phyloP scores from a whole-genome alignment of 2,888 invertebrate species.

The Agapostemon virescens region DNA sequence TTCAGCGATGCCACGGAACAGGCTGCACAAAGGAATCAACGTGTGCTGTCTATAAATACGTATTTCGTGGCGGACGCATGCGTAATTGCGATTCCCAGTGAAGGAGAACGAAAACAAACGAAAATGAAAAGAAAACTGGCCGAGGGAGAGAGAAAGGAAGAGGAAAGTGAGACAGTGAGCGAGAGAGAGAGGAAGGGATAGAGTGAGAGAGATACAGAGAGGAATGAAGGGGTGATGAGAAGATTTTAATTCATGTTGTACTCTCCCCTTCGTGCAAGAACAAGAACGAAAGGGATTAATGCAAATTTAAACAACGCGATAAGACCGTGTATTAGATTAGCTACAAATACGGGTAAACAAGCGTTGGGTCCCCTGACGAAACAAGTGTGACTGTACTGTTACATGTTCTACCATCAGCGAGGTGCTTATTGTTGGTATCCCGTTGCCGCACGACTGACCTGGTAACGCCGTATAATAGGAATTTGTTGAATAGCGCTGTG shows the following conservation, averaged over 20 bases:
- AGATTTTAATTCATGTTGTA: not conserved
- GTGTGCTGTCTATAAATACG: not conserved
- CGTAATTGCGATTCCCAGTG: too few species aligned
- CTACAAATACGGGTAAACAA: conserved; percentile 57
- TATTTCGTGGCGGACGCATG: not conserved
- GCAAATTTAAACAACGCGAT: conserved; percentile 47
- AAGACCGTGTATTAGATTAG: conserved; percentile 58
- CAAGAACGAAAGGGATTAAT: conserved; percentile 20
- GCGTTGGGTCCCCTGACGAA: conserved; percentile 43
- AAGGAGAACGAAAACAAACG: not conserved
- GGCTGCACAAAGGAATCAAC: conserved; percentile 17
- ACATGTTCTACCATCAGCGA: conserved; percentile 57
- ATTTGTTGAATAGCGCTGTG: conserved; percentile 44
- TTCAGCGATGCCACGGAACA: conserved; percentile 21
- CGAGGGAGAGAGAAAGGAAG: too few species aligned
- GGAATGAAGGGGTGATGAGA: not conserved
- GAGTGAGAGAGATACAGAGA: not conserved
- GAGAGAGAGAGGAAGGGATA: not conserved
- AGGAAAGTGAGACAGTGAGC: too few species aligned
- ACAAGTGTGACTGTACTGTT: conserved; percentile 42
- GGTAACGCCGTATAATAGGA: conserved; percentile 45
- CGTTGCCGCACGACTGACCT: conserved; percentile 41
- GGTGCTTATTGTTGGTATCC: conserved; percentile 60
- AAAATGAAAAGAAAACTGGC: not conserved
- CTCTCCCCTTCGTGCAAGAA: not conserved